phyloP scores from a whole-genome alignment of 2,797 vertebrate genomes.

The Rhynchotus rufescens region DNA sequence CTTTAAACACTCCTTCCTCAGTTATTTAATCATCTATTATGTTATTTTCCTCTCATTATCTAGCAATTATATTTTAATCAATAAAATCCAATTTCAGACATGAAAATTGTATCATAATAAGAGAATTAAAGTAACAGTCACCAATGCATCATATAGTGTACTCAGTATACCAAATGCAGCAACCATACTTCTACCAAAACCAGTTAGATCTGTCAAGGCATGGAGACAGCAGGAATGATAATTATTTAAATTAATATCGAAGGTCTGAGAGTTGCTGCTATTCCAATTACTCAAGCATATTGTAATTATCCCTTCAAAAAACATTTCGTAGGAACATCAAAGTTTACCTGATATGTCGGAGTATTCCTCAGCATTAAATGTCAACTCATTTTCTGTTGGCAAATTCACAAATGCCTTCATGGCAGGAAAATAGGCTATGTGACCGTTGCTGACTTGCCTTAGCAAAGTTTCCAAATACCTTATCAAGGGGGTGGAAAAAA shows the following conservation, averaged over 20 bases:
- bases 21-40: neutral
- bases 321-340: neutral
- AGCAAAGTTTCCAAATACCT: conserved; percentile 99
- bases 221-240: neutral
- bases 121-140: neutral
- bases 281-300: neutral
- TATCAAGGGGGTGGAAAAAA: neutral
- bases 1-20: neutral
- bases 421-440: conserved; percentile 98
- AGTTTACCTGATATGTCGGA: conserved; percentile 96
- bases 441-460: conserved; percentile 97
- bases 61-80: neutral
- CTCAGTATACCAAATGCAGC: neutral
- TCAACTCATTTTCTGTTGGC: conserved; percentile 97
- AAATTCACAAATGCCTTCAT: conserved; percentile 99
- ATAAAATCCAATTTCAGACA: neutral
- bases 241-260: neutral
- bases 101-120: neutral
- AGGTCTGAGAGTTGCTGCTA: neutral
- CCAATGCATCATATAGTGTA: neutral
- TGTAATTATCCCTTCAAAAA: neutral
- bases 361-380: conserved; percentile 98
- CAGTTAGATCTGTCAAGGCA: neutral
- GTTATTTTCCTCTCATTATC: neutral
- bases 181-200: neutral